Base-by-base conservation (phyloP, 2,113 vertebrate species). In the Herpetotheres cachinnans region DNA sequence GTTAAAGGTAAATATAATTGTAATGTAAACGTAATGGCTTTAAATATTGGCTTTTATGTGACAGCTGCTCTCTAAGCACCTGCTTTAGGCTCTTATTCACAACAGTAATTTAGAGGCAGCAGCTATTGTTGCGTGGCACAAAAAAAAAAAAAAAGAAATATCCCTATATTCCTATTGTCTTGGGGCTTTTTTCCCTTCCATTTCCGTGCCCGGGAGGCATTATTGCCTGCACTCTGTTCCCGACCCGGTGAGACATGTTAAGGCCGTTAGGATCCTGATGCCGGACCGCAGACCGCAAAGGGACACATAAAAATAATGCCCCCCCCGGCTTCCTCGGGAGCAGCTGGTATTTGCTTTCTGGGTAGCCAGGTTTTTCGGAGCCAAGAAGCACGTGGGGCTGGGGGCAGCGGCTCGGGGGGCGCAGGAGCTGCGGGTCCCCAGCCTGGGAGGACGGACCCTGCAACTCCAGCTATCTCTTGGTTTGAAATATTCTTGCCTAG, bases 31-130 rank as follows among this genome's bases (percentile, higher is more conserved):
- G 97, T n/a, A 40, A 65, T 54, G 66, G 85, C 94, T 94, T 97
- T 90, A 94, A 96, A 90, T 89, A 66, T 76, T 89, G 77, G 81
- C 89, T 89, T 85, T 91, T 73, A 71, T 70, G 65, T 95, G 93
- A 73, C 97, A 98, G 94, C 96, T 97, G 96, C 88, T 94, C 95
- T 95, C 65, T 65, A 42, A 96, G 85, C 97, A 96, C 96, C 97
- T 97, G 95, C 90, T 87, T 54, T 16, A n/a, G 58, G 38, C 62
- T 93, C 69, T 86, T 79, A 42, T 42, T 91, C 63, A 87, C 76
- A 66, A 18, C 50, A 78, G 70, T 54, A 71, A 90, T 90, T 94
- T 94, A 79, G 82, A 61, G 61, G 44, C 81, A 61, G 86, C 42
- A 74, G 94, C 63, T 94, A 94, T 86, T 81, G 85, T 86, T 61